A percentile compares a stretch with the other conserved stretches of the same genome.
phyloP scores from a whole-genome alignment of 1,140 invertebrate genomes.

The Drosophila mauritiana region DNA sequence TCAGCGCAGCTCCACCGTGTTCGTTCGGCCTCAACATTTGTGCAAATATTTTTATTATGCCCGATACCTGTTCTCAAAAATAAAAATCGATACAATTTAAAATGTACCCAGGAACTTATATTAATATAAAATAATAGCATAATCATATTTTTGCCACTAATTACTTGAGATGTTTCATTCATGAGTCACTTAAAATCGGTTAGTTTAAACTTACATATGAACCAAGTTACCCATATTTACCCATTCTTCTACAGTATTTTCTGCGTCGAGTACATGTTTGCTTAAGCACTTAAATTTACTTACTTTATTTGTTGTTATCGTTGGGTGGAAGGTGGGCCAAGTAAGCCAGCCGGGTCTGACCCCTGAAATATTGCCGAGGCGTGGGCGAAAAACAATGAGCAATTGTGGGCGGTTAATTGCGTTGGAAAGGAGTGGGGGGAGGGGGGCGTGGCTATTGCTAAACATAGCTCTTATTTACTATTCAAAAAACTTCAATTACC shows the following conservation, averaged over 20 bases:
- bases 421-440: background rate
- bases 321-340: slow-evolving; percentile 7
- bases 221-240: background rate
- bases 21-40: slow-evolving; percentile 31
- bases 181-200: background rate
- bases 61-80: background rate
- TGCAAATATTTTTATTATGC: slow-evolving; percentile 71
- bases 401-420: slow-evolving; percentile 1
- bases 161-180: too few species aligned
- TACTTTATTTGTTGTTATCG: slow-evolving; percentile 46
- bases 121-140: too few species aligned
- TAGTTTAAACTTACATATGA: background rate
- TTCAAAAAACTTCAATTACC: slow-evolving; percentile 81
- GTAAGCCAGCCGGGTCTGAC: slow-evolving; percentile 13
- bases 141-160: too few species aligned
- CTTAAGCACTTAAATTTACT: slow-evolving; percentile 16
- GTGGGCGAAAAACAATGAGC: slow-evolving; percentile 19
- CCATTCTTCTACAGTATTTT: slow-evolving; percentile 7
- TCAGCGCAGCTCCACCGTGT: slow-evolving; percentile 32
- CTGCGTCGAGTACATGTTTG: background rate
- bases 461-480: slow-evolving; percentile 65
- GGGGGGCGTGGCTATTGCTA: background rate
- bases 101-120: slow-evolving; percentile 4
- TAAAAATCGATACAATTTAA: background rate
- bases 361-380: slow-evolving; percentile 59